Percentiles rank a stretch among this genome's conserved stretches.
phyloP scores from a whole-genome alignment of 2,797 vertebrate genomes.

The Oceanodroma leucorhoa region DNA sequence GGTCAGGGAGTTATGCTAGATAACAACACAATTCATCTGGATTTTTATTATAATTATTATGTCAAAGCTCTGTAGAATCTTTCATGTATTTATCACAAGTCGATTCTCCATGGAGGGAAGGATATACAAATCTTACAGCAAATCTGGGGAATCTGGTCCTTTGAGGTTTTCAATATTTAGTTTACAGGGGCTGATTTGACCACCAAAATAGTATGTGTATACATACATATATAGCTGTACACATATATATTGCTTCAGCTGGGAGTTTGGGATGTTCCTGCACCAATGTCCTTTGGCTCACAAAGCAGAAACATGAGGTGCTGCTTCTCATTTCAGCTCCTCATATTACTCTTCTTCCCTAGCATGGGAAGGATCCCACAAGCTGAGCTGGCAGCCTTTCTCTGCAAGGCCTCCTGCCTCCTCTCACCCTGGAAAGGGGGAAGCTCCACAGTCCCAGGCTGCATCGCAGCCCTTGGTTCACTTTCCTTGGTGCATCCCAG shows the following conservation, averaged over 20 bases:
- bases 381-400: not conserved
- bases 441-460: not conserved
- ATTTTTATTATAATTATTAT: not conserved
- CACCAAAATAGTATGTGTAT: accelerated
- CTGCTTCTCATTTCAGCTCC: not conserved
- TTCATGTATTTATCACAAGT: not conserved
- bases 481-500: not conserved
- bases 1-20: not conserved
- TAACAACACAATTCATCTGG: not conserved
- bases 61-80: not conserved
- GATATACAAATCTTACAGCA: not conserved
- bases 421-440: not conserved
- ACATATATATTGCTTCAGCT: not conserved
- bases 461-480: not conserved
- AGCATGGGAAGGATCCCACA: not conserved
- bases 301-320: not conserved
- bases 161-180: not conserved
- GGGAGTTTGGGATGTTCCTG: not conserved
- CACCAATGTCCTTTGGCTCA: not conserved
- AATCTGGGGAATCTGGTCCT: not conserved
- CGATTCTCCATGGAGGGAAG: not conserved
- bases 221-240: not conserved
- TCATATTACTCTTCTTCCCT: not conserved
- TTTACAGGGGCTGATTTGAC: not conserved
- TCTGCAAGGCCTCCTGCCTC: not conserved